These are phyloP conservation scores for Octodonta nipae DNA, from an alignment of 2,888 invertebrate species.

Conservation along the genomic window DNA sequence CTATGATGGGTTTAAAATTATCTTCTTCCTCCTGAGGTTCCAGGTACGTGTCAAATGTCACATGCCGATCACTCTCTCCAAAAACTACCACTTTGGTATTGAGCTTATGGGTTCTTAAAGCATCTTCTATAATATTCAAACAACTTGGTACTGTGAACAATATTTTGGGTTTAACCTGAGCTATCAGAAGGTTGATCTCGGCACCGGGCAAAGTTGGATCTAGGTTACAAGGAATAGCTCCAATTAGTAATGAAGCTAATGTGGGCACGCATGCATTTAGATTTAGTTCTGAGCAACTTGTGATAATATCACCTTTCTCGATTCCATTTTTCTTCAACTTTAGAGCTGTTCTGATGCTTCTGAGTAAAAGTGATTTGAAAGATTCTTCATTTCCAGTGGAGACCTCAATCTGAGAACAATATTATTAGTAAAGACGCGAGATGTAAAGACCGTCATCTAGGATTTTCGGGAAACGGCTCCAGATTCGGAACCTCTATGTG, in stretches of 20 bases:
- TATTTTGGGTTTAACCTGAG: slow-evolving; percentile 21
- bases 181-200: slow-evolving; percentile 20
- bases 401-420: slow-evolving; percentile 18
- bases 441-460: no score
- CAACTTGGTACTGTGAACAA: slow-evolving; percentile 20
- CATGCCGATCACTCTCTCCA: slow-evolving; percentile 13
- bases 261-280: slow-evolving; percentile 35
- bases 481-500: no score
- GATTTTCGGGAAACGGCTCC: no score
- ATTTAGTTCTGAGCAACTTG: slow-evolving; percentile 37
- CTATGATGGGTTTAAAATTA: slow-evolving; percentile 19
- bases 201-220: slow-evolving; percentile 17
- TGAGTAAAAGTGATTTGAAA: slow-evolving; percentile 30
- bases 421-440: no score
- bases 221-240: no score
- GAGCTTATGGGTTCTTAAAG: slow-evolving; percentile 11
- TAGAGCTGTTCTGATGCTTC: slow-evolving; percentile 36
- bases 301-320: slow-evolving; percentile 34
- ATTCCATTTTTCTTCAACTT: slow-evolving; percentile 33
- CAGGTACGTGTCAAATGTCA: slow-evolving; percentile 16
- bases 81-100: slow-evolving; percentile 21
- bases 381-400: slow-evolving; percentile 35
- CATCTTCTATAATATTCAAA: slow-evolving; percentile 15
- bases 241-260: slow-evolving; percentile 37
- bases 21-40: slow-evolving; percentile 14